Evolutionary conservation across 2,113 vertebrate genomes (phyloP), one percentile per base, ranked within the genome.

Genomic region (Equus quagga): DNA sequence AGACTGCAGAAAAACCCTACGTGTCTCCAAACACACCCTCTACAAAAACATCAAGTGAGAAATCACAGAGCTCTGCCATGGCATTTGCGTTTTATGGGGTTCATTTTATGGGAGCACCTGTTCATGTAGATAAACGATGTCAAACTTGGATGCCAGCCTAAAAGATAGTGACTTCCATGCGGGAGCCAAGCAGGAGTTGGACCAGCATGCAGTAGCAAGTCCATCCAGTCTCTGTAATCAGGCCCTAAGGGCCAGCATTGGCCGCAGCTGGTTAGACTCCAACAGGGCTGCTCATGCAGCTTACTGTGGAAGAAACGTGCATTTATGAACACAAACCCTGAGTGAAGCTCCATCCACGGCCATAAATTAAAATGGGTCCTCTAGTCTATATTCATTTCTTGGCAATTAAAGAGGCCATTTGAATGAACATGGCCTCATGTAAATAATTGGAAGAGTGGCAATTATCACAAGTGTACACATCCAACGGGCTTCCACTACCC

Each of bases 81-180:
- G 90, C 80, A 46, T 89, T 95, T 96, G 90, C 87, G 89, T 96
- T 97, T 83, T 56, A 70, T 87, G 82, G 15, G 28, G 95, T 79
- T 98, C 70, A 94, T 97, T 98, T 98, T 92, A 96, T 85, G 80
- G 64, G 58, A 96, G 90, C 97, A 98, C 97, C 97, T 98, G 98
- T 94, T 97, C 96, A 24, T 92, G 96, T 76, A 97, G 86, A 97
- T 97, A 97, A 98, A 96, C 92, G 98, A 92, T 87, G 79, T 93
- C 83, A 87, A 58, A 93, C 46, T 89, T 98, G 97, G 92, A 98
- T 76, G 75, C 33, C 64, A 81, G 95, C 95, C 97, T 70, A 44
- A 96, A 95, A 97, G 82, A 96, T 51, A 94, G 94, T 78, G 90
- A 89, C 90, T 97, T 90, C 87, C 54, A 58, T 0, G 4, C 31